These are phyloP conservation scores for Leucophenga montana DNA, from an alignment of 2,888 invertebrate species.

Conservation along the genomic window DNA sequence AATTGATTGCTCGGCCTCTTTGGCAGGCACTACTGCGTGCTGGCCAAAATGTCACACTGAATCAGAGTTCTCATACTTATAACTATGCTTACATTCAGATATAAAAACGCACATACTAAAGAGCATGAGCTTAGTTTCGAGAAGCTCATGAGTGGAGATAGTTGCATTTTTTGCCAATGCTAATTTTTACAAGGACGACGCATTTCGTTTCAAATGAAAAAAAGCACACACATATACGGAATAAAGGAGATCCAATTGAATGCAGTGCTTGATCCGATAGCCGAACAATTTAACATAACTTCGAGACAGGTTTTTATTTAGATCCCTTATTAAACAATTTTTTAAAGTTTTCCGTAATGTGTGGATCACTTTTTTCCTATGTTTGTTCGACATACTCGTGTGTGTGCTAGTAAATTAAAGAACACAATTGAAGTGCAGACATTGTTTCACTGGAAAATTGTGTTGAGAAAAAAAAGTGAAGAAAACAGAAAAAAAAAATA, in stretches of 20 bases:
- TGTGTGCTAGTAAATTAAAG: conserved; percentile 22
- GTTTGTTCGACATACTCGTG: background rate
- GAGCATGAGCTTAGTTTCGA: conserved; percentile 2
- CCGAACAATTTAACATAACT: too few species aligned
- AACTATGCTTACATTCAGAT: background rate
- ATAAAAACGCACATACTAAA: conserved; percentile 16
- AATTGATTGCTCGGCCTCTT: background rate
- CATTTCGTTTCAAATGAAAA: too few species aligned
- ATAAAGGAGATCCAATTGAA: too few species aligned
- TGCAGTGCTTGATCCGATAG: too few species aligned
- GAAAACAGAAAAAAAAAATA: conserved; percentile 45
- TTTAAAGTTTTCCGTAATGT: background rate
- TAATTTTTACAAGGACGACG: too few species aligned
- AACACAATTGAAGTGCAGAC: conserved; percentile 47
- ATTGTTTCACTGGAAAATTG: conserved; percentile 23
- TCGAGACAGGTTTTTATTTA: too few species aligned
- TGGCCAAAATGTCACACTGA: background rate
- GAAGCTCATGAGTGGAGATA: too few species aligned
- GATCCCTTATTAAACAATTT: too few species aligned
- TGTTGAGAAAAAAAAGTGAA: conserved; percentile 2
- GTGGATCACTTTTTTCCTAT: conserved; percentile 30
- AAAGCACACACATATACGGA: too few species aligned
- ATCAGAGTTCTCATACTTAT: background rate
- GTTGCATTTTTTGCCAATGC: too few species aligned
- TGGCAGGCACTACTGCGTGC: background rate